Evolutionary conservation across 2,888 invertebrate species (phyloP).

Genomic region (Sialis lutaria): DNA sequence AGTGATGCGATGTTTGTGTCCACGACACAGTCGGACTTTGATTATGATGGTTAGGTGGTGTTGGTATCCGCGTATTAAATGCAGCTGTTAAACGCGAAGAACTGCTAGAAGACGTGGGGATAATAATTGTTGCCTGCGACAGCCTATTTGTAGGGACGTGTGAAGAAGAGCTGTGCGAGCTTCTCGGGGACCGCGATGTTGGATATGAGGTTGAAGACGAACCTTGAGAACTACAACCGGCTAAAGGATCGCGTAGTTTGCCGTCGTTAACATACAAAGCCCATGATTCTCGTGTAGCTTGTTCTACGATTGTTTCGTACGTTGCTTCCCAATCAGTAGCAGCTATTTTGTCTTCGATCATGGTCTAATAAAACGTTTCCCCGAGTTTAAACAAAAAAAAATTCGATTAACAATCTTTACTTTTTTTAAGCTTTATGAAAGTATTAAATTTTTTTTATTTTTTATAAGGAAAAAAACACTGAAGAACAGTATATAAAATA

Average conservation of each 20-base stretch:
- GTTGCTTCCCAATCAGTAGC: slow-evolving; percentile 88
- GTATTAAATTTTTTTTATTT: background rate
- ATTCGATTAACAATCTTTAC: slow-evolving; percentile 1
- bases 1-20: background rate
- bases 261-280: slow-evolving; percentile 40
- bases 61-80: slow-evolving; percentile 1
- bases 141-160: slow-evolving; percentile 6
- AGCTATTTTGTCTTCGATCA: slow-evolving; percentile 76
- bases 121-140: slow-evolving; percentile 1
- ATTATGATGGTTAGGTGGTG: background rate
- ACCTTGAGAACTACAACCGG: slow-evolving; percentile 16
- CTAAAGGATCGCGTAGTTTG: slow-evolving; percentile 21
- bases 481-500: background rate
- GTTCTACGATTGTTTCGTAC: slow-evolving; percentile 77
- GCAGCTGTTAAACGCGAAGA: background rate
- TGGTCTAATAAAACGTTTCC: slow-evolving; percentile 34
- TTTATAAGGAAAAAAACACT: background rate
- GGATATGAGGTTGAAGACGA: slow-evolving; percentile 19
- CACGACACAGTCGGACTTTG: background rate
- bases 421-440: background rate
- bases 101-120: background rate
- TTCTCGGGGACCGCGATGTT: slow-evolving; percentile 15
- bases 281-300: slow-evolving; percentile 72
- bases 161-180: background rate
- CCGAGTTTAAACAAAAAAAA: slow-evolving; percentile 6